Evolutionary conservation across 64 coral and sea anemone genomes (phyloP).

Genomic region (Dendronephthya gigantea): DNA sequence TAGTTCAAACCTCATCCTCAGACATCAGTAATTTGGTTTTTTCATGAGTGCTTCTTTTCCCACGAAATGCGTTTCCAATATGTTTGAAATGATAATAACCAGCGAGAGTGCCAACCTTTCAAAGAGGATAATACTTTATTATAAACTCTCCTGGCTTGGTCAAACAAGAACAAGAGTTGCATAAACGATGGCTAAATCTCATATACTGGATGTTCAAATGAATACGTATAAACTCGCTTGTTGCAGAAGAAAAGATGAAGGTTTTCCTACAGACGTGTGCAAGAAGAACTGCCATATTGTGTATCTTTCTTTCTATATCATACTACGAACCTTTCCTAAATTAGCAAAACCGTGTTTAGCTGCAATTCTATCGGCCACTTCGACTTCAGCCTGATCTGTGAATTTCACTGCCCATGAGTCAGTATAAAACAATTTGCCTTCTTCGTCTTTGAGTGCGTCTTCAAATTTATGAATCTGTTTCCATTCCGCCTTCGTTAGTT

Average conservation of each 20-base stretch:
- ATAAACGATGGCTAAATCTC: too few relatives aligned
- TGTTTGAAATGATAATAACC: conserved; percentile 98
- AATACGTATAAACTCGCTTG: too few relatives aligned
- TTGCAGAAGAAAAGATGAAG: too few relatives aligned
- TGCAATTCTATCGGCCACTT: conserved; percentile 89
- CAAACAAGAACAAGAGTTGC: not conserved
- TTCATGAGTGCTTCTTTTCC: conserved; percentile 49
- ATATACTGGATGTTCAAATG: too few relatives aligned
- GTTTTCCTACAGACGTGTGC: too few relatives aligned
- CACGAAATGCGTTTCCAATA: conserved; percentile 39
- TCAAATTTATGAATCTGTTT: conserved; percentile 87
- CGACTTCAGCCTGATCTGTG: conserved; percentile 69
- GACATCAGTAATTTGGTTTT: conserved; percentile 70
- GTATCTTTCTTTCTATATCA: not conserved
- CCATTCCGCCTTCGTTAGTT: conserved; percentile 66
- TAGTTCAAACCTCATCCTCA: conserved; percentile 54
- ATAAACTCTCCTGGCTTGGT: not conserved
- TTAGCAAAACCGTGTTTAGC: conserved; percentile 91
- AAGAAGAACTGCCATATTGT: too few relatives aligned
- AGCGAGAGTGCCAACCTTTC: conserved; percentile 72
- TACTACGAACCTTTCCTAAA: conserved; percentile 68
- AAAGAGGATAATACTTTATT: not conserved
- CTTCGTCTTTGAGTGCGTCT: conserved; percentile 86
- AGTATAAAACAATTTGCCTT: conserved; percentile 68
- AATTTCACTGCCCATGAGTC: conserved; percentile 90